Conservation (phyloP, 2,113 vertebrate species). For the Columba livia region DNA sequence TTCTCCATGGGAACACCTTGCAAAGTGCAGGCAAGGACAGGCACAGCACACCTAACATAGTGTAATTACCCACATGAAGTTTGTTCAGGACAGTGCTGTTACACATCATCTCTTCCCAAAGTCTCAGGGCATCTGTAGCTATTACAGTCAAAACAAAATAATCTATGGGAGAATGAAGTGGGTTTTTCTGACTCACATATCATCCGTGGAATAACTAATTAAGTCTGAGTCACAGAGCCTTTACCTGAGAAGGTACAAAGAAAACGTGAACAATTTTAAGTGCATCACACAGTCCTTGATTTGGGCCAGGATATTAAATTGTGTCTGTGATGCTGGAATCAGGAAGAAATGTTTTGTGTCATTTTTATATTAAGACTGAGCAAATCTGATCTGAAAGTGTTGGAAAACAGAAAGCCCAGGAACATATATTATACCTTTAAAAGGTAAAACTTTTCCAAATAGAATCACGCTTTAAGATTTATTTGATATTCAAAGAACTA, state of each 20-base stretch:
- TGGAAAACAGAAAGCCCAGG: background rate
- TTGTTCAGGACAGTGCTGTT: background rate
- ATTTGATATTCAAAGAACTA: background rate
- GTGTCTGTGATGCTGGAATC: background rate
- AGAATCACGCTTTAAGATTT: background rate
- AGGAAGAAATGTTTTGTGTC: background rate
- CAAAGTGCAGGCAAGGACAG: background rate
- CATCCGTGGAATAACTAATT: background rate
- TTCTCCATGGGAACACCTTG: accelerated
- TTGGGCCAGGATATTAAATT: slow-evolving; percentile 34
- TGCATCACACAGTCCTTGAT: background rate
- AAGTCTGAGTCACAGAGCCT: background rate
- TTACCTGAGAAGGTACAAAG: background rate
- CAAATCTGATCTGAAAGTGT: background rate
- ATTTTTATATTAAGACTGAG: background rate
- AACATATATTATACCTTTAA: background rate
- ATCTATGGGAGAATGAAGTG: background rate
- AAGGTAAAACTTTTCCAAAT: background rate
- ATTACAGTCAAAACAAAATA: background rate
- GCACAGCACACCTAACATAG: background rate
- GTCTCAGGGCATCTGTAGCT: background rate
- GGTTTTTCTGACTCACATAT: background rate
- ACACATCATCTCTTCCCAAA: background rate
- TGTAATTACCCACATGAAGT: background rate
- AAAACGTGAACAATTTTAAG: background rate